phyloP scores from a whole-genome alignment of 2,113 vertebrate species.

The Hippocampus guttulatus region DNA sequence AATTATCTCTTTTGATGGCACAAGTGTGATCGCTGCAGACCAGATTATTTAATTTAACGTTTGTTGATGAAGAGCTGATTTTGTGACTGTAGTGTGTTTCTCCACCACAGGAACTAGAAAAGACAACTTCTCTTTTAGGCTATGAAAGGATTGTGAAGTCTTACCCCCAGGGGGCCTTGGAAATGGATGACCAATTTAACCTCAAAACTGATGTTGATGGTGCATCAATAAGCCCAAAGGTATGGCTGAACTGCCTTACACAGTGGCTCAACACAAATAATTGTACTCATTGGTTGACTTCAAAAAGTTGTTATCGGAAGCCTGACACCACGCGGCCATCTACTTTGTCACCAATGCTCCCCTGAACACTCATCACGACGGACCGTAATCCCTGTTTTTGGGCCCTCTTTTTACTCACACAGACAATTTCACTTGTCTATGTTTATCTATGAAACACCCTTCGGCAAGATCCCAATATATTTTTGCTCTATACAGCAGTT shows the following conservation, averaged over 20 bases:
- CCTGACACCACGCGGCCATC: no score
- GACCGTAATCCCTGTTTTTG: no score
- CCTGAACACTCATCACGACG: no score
- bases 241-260: neutral
- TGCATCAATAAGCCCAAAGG: neutral
- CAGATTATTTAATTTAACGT: neutral
- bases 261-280: no score
- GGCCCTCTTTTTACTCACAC: no score
- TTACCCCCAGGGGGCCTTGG: neutral
- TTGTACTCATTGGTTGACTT: no score
- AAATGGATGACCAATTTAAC: neutral
- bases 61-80: neutral
- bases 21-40: neutral
- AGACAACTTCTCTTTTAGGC: neutral
- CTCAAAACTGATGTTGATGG: neutral
- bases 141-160: conserved; percentile 7
- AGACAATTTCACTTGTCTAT: no score
- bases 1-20: neutral
- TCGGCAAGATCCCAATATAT: no score
- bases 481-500: no score
- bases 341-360: no score
- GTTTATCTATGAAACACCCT: no score
- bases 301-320: no score
- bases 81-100: neutral
- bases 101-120: neutral